Percentiles rank a stretch among this genome's conserved stretches.
These are phyloP conservation scores for Hapalemur alaotrensis DNA, from an alignment of 2,797 vertebrate species.

Conservation along the genomic window DNA sequence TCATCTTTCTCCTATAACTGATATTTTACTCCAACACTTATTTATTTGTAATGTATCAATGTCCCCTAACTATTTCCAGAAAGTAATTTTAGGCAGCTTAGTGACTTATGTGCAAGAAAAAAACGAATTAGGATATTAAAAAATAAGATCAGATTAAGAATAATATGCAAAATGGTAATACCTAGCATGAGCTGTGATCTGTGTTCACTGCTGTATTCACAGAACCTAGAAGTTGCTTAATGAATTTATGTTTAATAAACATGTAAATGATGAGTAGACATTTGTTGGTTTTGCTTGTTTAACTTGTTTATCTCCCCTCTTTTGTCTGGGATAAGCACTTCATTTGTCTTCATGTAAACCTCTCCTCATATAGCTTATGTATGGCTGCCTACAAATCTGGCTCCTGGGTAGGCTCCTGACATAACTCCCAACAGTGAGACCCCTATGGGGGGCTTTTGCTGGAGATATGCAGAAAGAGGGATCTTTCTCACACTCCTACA, in stretches of 20 bases:
- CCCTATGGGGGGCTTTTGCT: not conserved
- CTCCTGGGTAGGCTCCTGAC: not conserved
- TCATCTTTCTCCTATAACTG: not conserved
- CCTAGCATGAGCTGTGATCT: not conserved
- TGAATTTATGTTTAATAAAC: not conserved
- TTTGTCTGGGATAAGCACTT: not conserved
- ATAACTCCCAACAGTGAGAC: not conserved
- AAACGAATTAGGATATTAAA: not conserved
- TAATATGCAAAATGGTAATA: not conserved
- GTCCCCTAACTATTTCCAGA: not conserved
- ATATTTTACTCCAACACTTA: not conserved
- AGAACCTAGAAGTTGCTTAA: not conserved
- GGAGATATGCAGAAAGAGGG: not conserved
- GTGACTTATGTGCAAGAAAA: not conserved
- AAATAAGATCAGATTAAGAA: not conserved
- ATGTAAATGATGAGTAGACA: not conserved
- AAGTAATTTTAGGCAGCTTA: not conserved
- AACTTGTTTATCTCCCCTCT: not conserved
- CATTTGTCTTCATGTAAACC: not conserved
- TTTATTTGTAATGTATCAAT: not conserved
- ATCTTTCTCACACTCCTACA: not conserved
- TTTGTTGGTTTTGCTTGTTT: not conserved
- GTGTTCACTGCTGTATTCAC: not conserved
- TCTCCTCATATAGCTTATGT: no score
- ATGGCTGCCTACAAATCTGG: not conserved